Evolutionary conservation across 2,888 invertebrate species (phyloP).

Genomic region (Drosophila affinis): DNA sequence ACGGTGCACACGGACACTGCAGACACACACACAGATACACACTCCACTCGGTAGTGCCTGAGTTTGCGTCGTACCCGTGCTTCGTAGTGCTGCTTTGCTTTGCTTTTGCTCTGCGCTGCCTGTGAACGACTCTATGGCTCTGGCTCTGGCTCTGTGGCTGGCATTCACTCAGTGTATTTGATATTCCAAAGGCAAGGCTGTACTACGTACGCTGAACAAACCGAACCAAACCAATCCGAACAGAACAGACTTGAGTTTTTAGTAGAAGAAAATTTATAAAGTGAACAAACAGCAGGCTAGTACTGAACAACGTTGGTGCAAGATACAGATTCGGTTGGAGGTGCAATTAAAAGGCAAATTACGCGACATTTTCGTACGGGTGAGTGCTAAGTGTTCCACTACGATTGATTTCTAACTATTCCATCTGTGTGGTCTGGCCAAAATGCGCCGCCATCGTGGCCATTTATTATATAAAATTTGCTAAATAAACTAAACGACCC

Average conservation of each 20-base stretch:
- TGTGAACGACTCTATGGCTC: slow-evolving; percentile 26
- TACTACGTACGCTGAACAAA: slow-evolving; percentile 67
- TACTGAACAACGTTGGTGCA: slow-evolving; percentile 21
- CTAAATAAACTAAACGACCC: slow-evolving; percentile 75
- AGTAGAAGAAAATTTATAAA: slow-evolving; percentile 79
- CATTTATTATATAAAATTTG: slow-evolving; percentile 82
- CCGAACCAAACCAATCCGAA: slow-evolving; percentile 30
- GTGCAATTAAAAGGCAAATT: slow-evolving; percentile 74
- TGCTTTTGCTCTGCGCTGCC: slow-evolving; percentile 13
- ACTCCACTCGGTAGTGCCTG: slow-evolving; percentile 54
- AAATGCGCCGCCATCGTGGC: slow-evolving; percentile 59
- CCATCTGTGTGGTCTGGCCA: slow-evolving; percentile 64
- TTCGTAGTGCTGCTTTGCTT: slow-evolving; percentile 37
- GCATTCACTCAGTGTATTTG: slow-evolving; percentile 80
- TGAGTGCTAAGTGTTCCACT: slow-evolving; percentile 79
- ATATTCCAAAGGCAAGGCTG: slow-evolving; percentile 80
- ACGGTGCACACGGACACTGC: slow-evolving; percentile 15
- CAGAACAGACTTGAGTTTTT: slow-evolving; percentile 66
- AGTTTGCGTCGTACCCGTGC: slow-evolving; percentile 75
- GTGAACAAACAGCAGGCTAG: slow-evolving; percentile 67
- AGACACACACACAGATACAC: slow-evolving; percentile 55
- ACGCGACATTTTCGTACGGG: slow-evolving; percentile 76
- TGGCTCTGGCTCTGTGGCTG: slow-evolving; percentile 45
- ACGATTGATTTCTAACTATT: slow-evolving; percentile 64
- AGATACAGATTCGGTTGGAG: slow-evolving; percentile 45